phyloP scores from a whole-genome alignment of 2,888 invertebrate species.

The Linnaemya tessellans region DNA sequence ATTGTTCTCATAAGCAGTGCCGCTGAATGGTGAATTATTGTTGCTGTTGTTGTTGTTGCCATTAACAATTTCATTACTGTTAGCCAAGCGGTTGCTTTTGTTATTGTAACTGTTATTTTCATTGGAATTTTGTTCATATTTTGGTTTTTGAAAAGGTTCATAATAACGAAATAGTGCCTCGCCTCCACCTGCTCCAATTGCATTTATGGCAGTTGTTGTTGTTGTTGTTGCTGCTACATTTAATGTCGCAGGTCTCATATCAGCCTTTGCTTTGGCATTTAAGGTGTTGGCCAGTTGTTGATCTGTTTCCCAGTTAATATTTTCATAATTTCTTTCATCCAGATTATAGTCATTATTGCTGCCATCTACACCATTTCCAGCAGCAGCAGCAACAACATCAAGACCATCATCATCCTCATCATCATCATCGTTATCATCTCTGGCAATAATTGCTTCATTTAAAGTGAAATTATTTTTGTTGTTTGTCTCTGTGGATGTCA shows the following conservation, averaged over 20 bases:
- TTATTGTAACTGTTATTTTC: slow-evolving; percentile 58
- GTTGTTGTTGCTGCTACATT: neutral
- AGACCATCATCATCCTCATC: slow-evolving; percentile 14
- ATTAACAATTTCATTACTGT: slow-evolving; percentile 69
- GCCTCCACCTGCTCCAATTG: neutral
- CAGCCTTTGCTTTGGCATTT: slow-evolving; percentile 71
- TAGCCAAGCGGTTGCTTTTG: slow-evolving; percentile 50
- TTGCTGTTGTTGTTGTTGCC: slow-evolving; percentile 46
- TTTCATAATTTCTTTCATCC: slow-evolving; percentile 75
- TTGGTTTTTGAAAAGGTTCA: slow-evolving; percentile 40
- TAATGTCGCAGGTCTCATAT: neutral
- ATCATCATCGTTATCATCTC: slow-evolving; percentile 15
- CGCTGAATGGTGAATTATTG: slow-evolving; percentile 54
- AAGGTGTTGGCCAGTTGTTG: slow-evolving; percentile 70
- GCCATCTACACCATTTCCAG: slow-evolving; percentile 28
- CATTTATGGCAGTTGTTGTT: slow-evolving; percentile 12
- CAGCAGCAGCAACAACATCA: slow-evolving; percentile 10
- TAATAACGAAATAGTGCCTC: slow-evolving; percentile 10
- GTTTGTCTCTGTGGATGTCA: slow-evolving; percentile 80
- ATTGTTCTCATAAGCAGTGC: slow-evolving; percentile 40
- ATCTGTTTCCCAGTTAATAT: slow-evolving; percentile 68
- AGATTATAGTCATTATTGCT: slow-evolving; percentile 56
- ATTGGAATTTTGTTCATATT: slow-evolving; percentile 57
- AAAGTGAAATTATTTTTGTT: slow-evolving; percentile 66
- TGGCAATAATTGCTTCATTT: slow-evolving; percentile 29